Conservation (phyloP, 2,797 vertebrate species). For the Alectoris magna region DNA sequence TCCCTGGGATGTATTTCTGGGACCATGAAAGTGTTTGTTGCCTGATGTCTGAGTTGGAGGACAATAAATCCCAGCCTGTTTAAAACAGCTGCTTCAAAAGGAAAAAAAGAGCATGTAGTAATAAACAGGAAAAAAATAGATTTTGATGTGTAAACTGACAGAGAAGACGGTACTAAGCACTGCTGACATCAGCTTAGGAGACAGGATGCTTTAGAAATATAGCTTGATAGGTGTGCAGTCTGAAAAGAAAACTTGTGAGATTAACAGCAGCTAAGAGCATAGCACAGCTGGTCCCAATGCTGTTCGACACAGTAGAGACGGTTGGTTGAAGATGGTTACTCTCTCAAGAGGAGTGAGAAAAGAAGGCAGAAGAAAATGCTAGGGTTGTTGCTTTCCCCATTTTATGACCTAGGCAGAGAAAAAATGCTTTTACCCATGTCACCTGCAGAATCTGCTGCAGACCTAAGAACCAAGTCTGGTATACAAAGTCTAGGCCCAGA, state of each 20-base stretch:
- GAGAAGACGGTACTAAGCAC: background rate
- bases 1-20: background rate
- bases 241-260: background rate
- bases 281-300: background rate
- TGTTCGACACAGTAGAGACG: background rate
- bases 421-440: background rate
- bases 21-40: background rate
- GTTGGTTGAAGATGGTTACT: background rate
- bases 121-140: background rate
- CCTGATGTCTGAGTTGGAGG: background rate
- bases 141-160: background rate
- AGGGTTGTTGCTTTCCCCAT: fast-evolving
- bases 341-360: background rate
- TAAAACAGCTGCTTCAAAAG: background rate
- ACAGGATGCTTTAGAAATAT: background rate
- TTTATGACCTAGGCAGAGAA: background rate
- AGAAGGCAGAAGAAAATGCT: background rate
- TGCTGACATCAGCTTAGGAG: background rate
- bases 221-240: fast-evolving
- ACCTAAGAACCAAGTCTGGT: background rate
- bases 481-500: background rate
- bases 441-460: background rate
- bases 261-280: background rate
- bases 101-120: background rate
- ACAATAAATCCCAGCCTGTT: background rate